These are phyloP conservation scores for Myiothlypis chrysogaster DNA, from an alignment of 2,797 vertebrate genomes.

Conservation along the genomic window DNA sequence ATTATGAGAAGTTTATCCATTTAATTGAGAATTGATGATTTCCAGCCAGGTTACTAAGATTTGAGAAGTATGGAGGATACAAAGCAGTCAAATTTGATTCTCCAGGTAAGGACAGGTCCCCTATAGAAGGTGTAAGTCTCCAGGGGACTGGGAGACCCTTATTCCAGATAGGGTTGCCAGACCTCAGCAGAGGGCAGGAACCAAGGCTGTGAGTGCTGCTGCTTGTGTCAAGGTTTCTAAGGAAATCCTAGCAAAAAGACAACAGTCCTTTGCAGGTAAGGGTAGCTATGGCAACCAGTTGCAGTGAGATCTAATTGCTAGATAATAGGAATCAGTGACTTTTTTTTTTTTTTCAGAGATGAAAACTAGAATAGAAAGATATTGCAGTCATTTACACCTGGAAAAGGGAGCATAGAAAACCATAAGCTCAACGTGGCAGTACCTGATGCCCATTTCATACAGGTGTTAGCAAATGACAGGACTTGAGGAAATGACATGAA, in stretches of 20 bases:
- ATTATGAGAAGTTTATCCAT: not conserved
- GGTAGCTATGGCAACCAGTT: not conserved
- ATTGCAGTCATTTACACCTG: not conserved
- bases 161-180: not conserved
- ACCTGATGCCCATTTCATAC: not conserved
- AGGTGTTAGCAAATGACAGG: not conserved
- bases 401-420: not conserved
- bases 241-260: not conserved
- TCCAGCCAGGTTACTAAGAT: not conserved
- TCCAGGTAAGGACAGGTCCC: not conserved
- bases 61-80: not conserved
- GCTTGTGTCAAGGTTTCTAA: not conserved
- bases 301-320: not conserved
- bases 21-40: not conserved
- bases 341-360: not conserved
- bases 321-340: not conserved
- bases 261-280: not conserved
- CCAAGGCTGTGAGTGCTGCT: not conserved
- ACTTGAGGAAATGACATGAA: not conserved
- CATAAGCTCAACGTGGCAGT: not conserved
- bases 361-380: not conserved
- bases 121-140: not conserved
- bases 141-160: too few relatives aligned
- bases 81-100: not conserved
- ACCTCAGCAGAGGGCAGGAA: not conserved